A percentile compares a stretch with the other conserved stretches of the same genome.
Conservation (phyloP, 1,140 invertebrate genomes). For the Drosophila pruinosa region DNA sequence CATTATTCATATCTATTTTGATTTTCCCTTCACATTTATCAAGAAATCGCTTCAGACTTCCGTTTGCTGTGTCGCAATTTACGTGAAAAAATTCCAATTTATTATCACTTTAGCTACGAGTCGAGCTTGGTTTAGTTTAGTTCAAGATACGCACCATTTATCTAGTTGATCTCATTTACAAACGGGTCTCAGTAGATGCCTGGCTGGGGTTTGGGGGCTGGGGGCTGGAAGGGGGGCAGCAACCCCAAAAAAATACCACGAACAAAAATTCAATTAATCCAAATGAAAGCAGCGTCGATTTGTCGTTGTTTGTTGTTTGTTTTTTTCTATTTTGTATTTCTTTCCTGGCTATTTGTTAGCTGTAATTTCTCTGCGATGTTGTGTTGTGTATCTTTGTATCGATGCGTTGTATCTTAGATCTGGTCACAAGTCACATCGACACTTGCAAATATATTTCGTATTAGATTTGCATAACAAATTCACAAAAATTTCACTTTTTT, state of each 20-base stretch:
- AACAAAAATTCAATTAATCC: constrained; percentile 69
- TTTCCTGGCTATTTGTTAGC: constrained; percentile 5
- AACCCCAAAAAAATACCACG: constrained; percentile 7
- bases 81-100: constrained; percentile 40
- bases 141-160: constrained; percentile 75
- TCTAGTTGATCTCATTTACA: constrained; percentile 77
- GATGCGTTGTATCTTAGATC: constrained; percentile 4
- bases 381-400: constrained; percentile 19
- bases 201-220: constrained; percentile 24
- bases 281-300: constrained; percentile 54
- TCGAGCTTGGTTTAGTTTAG: constrained; percentile 19
- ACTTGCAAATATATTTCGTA: constrained; percentile 52
- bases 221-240: neutral
- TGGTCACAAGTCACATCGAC: constrained; percentile 44
- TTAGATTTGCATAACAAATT: constrained; percentile 42
- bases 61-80: constrained; percentile 17
- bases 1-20: neutral
- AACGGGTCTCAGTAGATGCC: constrained; percentile 62
- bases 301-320: neutral
- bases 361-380: constrained; percentile 1
- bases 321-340: neutral
- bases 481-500: constrained; percentile 42
- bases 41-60: constrained; percentile 27
- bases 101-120: constrained; percentile 17
- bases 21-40: constrained; percentile 22